Base-by-base conservation (phyloP, 2,888 invertebrate species). In the Zootermopsis nevadensis region DNA sequence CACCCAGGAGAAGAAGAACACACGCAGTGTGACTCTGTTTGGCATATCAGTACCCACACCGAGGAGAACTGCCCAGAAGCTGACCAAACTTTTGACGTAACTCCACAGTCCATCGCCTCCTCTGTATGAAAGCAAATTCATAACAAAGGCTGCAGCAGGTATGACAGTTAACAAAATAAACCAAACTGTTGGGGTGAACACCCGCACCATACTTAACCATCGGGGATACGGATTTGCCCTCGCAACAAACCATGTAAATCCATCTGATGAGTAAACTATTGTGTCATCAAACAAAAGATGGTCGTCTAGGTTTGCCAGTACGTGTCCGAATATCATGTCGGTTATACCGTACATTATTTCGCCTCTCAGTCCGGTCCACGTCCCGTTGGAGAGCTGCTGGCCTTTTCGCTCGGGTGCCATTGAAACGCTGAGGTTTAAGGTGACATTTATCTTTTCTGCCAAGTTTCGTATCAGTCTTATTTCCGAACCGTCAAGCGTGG, bases 151-250 rank as follows among this genome's bases (percentile, higher is more conserved):
- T 24, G 77, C 77, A 2, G 48, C n/a, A 12, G 48, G 48, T 24
- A 77, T 30, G 0, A 15, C 22, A 12, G 27, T 38, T 15, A 77
- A 48, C 27, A 77, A 30, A n/a, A 42, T 22, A 12, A 77, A 19
- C 77, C 77, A 77, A 6, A 48, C 3, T 27, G 12, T 2, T 10
- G 77, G 77, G 19, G 48, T 77, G 15, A 77, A 77, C 48, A 77
- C 77, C 48, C 77, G 24, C n/a, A 30, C 77, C 30, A 48, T 77
- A 42, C 77, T 42, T 19, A 77, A 24, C 77, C 77, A 77, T 12
- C 77, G 27, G 22, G 77, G 77, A 15, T 77, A 77, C 8, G 48
- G 48, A 2, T 27, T n/a, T 27, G 77, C 77, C 24, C 77, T 30
- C 22, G 77, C 77, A 10, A 77, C 33, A 30, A 27, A 77, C 77